Evolutionary conservation across 2,113 vertebrate species (phyloP).

Genomic region (Oplegnathus fasciatus): DNA sequence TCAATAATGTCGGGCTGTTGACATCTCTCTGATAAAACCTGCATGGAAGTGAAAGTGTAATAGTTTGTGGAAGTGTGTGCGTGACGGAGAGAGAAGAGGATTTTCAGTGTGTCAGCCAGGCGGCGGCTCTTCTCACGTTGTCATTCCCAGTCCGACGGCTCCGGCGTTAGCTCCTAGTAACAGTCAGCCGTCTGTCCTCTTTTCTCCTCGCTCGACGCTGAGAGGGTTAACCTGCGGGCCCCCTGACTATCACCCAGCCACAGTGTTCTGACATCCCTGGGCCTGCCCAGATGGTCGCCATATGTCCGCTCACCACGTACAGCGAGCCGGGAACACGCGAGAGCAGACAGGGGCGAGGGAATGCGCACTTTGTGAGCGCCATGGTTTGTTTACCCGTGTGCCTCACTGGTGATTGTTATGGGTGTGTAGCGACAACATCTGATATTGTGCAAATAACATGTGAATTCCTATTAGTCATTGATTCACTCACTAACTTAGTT

Average conservation of each 20-base stretch:
- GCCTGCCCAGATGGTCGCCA: constrained; percentile 80
- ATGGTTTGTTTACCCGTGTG: constrained; percentile 41
- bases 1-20: constrained; percentile 5
- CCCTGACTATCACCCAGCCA: constrained; percentile 56
- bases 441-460: constrained; percentile 46
- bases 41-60: constrained; percentile 9
- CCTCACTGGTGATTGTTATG: constrained; percentile 47
- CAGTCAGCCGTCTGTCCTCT: constrained; percentile 27
- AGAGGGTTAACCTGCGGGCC: constrained; percentile 61
- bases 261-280: constrained; percentile 62
- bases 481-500: not conserved
- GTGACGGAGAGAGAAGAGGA: not conserved
- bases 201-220: not conserved
- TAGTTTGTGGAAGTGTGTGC: not conserved
- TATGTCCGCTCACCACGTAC: constrained; percentile 70
- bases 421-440: constrained; percentile 26
- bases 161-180: constrained; percentile 17
- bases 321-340: constrained; percentile 51
- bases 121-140: constrained; percentile 19
- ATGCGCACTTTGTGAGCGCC: constrained; percentile 19
- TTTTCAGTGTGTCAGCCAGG: constrained; percentile 1
- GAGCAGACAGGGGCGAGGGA: constrained; percentile 43
- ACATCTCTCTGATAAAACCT: constrained; percentile 18
- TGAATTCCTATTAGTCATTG: not conserved
- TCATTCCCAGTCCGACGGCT: constrained; percentile 23